These are phyloP conservation scores for Drosophila mimetica DNA, from an alignment of 2,888 invertebrate genomes.

Conservation along the genomic window DNA sequence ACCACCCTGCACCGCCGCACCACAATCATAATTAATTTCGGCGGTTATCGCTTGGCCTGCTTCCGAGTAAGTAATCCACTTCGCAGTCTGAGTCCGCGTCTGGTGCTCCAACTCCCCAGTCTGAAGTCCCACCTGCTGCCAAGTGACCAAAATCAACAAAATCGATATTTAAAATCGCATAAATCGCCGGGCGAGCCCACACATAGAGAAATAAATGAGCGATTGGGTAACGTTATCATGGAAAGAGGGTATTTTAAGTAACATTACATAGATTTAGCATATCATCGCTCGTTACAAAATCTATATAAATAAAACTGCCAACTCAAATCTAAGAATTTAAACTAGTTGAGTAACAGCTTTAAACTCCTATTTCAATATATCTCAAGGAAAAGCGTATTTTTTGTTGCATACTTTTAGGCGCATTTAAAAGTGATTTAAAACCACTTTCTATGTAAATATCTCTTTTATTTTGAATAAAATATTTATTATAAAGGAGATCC, in stretches of 20 bases:
- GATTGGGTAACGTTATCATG: conserved; percentile 11
- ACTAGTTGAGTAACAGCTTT: no score
- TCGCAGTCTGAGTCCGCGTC: conserved; percentile 25
- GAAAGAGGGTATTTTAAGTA: not conserved
- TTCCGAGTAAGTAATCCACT: conserved; percentile 47
- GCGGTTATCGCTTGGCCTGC: conserved; percentile 55
- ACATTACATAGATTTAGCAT: no score
- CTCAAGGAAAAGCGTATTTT: no score
- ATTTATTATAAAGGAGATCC: no score
- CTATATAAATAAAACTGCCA: no score
- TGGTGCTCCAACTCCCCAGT: not conserved
- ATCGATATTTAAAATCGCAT: conserved; percentile 84
- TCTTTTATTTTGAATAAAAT: no score
- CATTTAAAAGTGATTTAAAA: no score
- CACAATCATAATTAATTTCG: conserved; percentile 83
- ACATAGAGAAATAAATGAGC: conserved; percentile 37
- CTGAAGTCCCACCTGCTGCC: conserved; percentile 60
- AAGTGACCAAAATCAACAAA: conserved; percentile 82
- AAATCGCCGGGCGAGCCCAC: conserved; percentile 70
- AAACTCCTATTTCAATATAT: no score
- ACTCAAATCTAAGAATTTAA: not conserved
- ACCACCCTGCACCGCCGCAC: conserved; percentile 3
- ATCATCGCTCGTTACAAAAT: no score
- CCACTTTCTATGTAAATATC: no score
- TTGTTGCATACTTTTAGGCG: no score